A percentile compares a stretch with the other conserved stretches of the same genome.
Evolutionary conservation across 1,140 invertebrate species (phyloP).

Genomic region (Aphaenogaster rudis): DNA sequence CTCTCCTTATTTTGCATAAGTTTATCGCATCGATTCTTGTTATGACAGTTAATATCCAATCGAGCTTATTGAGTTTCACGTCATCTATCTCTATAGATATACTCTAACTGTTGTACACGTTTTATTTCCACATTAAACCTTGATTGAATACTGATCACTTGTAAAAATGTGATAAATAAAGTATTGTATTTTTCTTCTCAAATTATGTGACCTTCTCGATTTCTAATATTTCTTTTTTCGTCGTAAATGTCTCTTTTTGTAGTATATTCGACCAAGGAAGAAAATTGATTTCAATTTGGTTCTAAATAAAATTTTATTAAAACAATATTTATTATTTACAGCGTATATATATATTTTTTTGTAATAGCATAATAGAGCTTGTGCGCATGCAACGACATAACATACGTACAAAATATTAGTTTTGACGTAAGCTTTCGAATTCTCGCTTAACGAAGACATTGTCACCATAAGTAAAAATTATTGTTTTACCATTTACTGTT

Average conservation of each 20-base stretch:
- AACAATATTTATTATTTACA: conserved; percentile 86
- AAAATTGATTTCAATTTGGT: conserved; percentile 28
- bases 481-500: conserved; percentile 30
- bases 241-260: not conserved
- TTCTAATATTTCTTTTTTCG: not conserved
- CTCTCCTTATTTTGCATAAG: not conserved
- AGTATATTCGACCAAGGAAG: not conserved
- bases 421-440: conserved; percentile 29
- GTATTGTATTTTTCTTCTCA: not conserved
- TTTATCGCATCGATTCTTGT: conserved; percentile 15
- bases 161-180: not conserved
- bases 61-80: not conserved
- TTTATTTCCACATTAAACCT: not conserved
- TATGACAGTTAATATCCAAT: conserved; percentile 21
- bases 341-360: conserved; percentile 72
- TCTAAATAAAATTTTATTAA: conserved; percentile 84
- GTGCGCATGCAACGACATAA: conserved; percentile 42
- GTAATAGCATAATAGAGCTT: conserved; percentile 49
- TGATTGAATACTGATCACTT: not conserved
- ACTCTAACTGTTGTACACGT: not conserved
- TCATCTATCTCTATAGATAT: conserved; percentile 31
- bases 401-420: conserved; percentile 62
- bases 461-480: conserved; percentile 54
- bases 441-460: not conserved
- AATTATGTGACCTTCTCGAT: not conserved